Base-by-base conservation (phyloP, 2,113 vertebrate species). In the Salvelinus fontinalis region DNA sequence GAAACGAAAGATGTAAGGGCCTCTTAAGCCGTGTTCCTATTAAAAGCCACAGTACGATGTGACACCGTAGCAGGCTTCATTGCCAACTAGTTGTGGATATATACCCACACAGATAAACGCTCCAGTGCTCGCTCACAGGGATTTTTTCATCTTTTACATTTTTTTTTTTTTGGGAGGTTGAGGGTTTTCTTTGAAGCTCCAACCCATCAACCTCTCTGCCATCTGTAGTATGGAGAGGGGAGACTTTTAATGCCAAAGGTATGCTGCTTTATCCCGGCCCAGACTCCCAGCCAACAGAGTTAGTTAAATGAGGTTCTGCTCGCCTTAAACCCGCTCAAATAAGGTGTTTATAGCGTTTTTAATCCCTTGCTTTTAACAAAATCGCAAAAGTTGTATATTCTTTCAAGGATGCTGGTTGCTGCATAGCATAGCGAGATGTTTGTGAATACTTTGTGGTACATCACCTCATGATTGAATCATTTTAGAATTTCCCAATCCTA, bases 1-100 rank as follows among this genome's bases (percentile, higher is more conserved):
- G 92, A 92, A 91, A 92, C 85, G 89, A 83, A 89, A 91, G 90
- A 91, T 91, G 90, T 90, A 89, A 92, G 87, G 89, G 90, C 88
- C 88, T 90, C 92, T 92, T 92, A 93, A 93, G 88, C 88, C 88
- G 73, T 89, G 88, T 91, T 90, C 90, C 90, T 89, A 92, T 92
- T 93, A 93, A 91, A 89, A 89, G 85, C 84, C 89, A 84, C 85
- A 81, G 84, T 54, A 75, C 83, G 81, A 75, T 84, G 76, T 91
- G 90, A 91, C 88, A 89, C 89, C 75, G 84, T 82, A 89, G 87
- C 86, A 90, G 81, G 90, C 90, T 88, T 83, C 86, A 81, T 74
- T 80, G 90, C 89, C 88, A 88, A 82, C 88, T 86, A 87, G 86
- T 90, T 80, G 78, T 85, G 87, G 86, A 89, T 83, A 87, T 86